A percentile compares a stretch with the other conserved stretches of the same genome.
Conservation (phyloP, 2,888 invertebrate genomes). For the Glomeris marginata region DNA sequence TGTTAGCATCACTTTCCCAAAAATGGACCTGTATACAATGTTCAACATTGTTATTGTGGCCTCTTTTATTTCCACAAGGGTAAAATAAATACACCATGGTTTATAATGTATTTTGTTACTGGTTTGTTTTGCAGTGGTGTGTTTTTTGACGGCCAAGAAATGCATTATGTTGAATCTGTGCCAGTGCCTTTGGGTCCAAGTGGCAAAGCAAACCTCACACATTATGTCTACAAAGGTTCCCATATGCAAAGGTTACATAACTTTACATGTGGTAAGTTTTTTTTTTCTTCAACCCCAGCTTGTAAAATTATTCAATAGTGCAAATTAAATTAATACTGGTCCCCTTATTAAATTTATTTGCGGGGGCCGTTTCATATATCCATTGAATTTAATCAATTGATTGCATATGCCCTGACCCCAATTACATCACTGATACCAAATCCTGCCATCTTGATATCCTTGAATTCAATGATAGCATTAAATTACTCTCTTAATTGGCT, state of each 20-base stretch:
- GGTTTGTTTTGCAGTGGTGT: slow-evolving; percentile 45
- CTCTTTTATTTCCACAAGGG: neutral
- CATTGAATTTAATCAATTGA: too few species aligned
- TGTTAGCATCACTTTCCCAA: too few species aligned
- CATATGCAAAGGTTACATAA: slow-evolving; percentile 38
- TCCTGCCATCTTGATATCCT: too few species aligned
- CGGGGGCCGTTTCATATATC: too few species aligned
- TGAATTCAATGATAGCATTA: slow-evolving; percentile 4
- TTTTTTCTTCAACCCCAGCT: neutral
- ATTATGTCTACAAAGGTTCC: slow-evolving; percentile 50
- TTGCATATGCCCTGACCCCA: too few species aligned
- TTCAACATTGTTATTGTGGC: neutral
- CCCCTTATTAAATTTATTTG: too few species aligned
- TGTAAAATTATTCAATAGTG: too few species aligned
- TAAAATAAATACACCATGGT: too few species aligned
- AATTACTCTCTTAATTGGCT: slow-evolving; percentile 11
- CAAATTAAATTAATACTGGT: too few species aligned
- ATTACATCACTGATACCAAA: too few species aligned
- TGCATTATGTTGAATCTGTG: slow-evolving; percentile 52
- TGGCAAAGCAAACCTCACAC: slow-evolving; percentile 36
- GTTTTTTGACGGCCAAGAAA: slow-evolving; percentile 57
- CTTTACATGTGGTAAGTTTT: slow-evolving; percentile 41
- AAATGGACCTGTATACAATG: too few species aligned
- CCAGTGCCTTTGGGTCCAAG: slow-evolving; percentile 6
- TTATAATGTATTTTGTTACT: too few species aligned